Evolutionary conservation across 2,888 invertebrate species (phyloP).

Genomic region (Cantharis flavilabris): DNA sequence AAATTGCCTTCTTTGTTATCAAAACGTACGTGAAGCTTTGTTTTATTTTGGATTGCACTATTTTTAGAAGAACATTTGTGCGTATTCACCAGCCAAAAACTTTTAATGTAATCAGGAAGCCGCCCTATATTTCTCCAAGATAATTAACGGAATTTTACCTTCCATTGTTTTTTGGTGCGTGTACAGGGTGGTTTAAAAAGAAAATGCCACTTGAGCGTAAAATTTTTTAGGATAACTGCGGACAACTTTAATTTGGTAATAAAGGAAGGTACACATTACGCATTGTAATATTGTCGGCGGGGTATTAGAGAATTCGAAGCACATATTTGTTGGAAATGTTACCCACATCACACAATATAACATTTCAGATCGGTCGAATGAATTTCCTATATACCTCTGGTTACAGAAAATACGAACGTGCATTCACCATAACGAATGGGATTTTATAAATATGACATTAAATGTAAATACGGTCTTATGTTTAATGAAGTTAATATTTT

Average conservation of each 20-base stretch:
- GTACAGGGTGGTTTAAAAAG: not conserved
- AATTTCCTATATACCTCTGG: slow-evolving; percentile 23
- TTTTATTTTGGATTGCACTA: slow-evolving; percentile 4
- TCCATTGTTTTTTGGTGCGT: not conserved
- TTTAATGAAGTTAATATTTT: slow-evolving; percentile 1
- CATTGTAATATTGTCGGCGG: slow-evolving; percentile 15
- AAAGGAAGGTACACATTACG: not conserved
- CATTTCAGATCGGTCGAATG: slow-evolving; percentile 26
- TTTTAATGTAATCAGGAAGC: not conserved
- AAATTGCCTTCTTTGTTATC: slow-evolving; percentile 26
- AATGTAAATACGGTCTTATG: not conserved
- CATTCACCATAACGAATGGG: slow-evolving; percentile 24
- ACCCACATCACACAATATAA: slow-evolving; percentile 28
- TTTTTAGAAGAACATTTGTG: slow-evolving; percentile 4
- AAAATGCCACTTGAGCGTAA: not conserved
- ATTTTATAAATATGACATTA: slow-evolving; percentile 25
- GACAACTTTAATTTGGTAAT: not conserved
- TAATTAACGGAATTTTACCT: not conserved
- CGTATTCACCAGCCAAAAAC: not conserved
- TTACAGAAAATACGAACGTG: slow-evolving; percentile 26
- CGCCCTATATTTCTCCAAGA: not conserved
- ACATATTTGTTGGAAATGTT: slow-evolving; percentile 26
- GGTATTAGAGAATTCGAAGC: slow-evolving; percentile 18
- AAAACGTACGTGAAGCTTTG: slow-evolving; percentile 4
- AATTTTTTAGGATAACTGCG: not conserved